phyloP scores from a whole-genome alignment of 1,140 invertebrate species.

The Laodelphax striatellus region DNA sequence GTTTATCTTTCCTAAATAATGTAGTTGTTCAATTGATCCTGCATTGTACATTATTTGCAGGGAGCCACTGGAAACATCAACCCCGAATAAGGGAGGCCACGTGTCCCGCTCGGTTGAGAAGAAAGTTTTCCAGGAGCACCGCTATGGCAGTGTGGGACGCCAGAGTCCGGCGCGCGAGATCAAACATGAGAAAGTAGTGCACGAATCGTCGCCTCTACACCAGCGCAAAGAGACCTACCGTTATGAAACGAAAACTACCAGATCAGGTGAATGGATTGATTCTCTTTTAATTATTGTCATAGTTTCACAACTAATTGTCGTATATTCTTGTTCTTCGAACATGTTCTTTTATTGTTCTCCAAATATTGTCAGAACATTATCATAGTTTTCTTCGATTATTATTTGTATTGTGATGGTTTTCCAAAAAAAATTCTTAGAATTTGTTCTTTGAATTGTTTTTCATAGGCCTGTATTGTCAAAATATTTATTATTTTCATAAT shows the following conservation, averaged over 20 bases:
- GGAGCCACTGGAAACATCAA: slow-evolving; percentile 12
- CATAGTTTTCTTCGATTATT: too few relatives aligned
- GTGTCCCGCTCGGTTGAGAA: slow-evolving; percentile 18
- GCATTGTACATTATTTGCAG: slow-evolving; percentile 1
- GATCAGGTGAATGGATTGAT: slow-evolving; percentile 13
- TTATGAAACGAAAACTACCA: slow-evolving; percentile 17
- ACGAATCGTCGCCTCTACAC: slow-evolving; percentile 17
- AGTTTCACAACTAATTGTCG: too few relatives aligned
- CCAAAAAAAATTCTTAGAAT: too few relatives aligned
- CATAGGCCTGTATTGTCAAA: neutral
- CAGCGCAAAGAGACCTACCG: slow-evolving; percentile 16
- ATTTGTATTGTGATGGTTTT: too few relatives aligned
- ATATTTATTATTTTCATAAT: too few relatives aligned
- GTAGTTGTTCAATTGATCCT: too few relatives aligned
- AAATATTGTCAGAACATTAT: too few relatives aligned
- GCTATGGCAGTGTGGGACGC: slow-evolving; percentile 10
- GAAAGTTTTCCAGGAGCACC: slow-evolving; percentile 13
- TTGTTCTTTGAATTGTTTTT: too few relatives aligned
- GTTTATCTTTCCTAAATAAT: too few relatives aligned
- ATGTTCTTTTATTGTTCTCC: too few relatives aligned
- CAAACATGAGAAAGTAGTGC: slow-evolving; percentile 1
- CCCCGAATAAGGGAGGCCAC: slow-evolving; percentile 13
- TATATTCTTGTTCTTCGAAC: too few relatives aligned
- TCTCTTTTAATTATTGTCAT: too few relatives aligned
- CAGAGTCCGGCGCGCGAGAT: slow-evolving; percentile 5